Evolutionary conservation across 2,113 vertebrate species (phyloP).

Genomic region (Prochilodus magdalenae): DNA sequence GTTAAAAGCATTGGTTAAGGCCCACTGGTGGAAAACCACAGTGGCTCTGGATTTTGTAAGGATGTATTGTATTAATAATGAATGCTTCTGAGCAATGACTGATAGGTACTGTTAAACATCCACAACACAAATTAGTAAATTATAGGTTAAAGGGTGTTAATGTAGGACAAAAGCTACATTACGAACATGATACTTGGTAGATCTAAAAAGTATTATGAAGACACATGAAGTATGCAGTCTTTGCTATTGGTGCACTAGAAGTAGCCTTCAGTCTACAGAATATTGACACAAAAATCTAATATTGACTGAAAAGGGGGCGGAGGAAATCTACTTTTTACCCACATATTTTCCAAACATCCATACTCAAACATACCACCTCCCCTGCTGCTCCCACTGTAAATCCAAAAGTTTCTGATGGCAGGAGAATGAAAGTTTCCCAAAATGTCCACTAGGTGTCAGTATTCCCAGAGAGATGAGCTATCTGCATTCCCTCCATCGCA

Average conservation of each 20-base stretch:
- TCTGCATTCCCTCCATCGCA: slow-evolving; percentile 83
- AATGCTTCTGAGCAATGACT: not conserved
- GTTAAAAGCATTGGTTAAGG: slow-evolving; percentile 3
- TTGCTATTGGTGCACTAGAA: not conserved
- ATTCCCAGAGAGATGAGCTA: slow-evolving; percentile 90
- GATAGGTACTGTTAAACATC: slow-evolving; percentile 14
- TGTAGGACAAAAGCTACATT: not conserved
- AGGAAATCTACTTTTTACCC: slow-evolving; percentile 6
- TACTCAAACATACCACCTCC: not conserved
- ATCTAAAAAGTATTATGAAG: not conserved
- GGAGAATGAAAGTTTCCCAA: slow-evolving; percentile 14
- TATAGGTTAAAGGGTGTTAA: not conserved
- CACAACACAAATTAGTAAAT: not conserved
- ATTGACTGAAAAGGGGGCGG: slow-evolving; percentile 14
- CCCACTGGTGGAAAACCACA: slow-evolving; percentile 10
- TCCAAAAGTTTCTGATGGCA: slow-evolving; percentile 7
- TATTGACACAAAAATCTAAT: slow-evolving; percentile 16
- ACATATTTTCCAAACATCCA: not conserved
- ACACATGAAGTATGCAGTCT: not conserved
- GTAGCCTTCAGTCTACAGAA: slow-evolving; percentile 12
- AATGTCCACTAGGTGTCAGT: slow-evolving; percentile 72
- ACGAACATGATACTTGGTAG: not conserved
- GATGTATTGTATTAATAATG: not conserved
- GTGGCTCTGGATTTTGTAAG: not conserved
- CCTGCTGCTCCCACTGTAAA: slow-evolving; percentile 5